Percentiles rank a stretch among this genome's conserved stretches.
Conservation (phyloP, 2,797 vertebrate species). For the Hephaestus fuliginosus region DNA sequence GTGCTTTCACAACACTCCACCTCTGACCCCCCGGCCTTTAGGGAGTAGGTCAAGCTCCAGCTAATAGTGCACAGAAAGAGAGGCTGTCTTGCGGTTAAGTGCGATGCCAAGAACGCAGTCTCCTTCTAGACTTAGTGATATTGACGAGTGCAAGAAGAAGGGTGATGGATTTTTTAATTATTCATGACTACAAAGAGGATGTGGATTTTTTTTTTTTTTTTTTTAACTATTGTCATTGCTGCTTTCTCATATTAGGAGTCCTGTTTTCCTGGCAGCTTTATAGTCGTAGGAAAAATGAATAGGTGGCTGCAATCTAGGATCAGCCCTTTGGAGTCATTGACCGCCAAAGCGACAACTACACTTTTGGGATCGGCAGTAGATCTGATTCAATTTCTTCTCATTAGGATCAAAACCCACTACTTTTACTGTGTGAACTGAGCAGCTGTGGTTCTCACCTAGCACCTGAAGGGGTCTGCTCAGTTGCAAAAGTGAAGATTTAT, state of each 20-base stretch:
- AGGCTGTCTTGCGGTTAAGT: slow-evolving; percentile 83
- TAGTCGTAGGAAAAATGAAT: slow-evolving; percentile 72
- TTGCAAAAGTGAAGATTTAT: slow-evolving; percentile 19
- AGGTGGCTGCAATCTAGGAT: slow-evolving; percentile 52
- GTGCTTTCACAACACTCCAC: slow-evolving; percentile 73
- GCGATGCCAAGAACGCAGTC: slow-evolving; percentile 80
- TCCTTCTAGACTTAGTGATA: slow-evolving; percentile 77
- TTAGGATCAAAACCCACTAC: slow-evolving; percentile 61
- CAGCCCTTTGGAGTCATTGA: slow-evolving; percentile 59
- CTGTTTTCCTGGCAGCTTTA: slow-evolving; percentile 80
- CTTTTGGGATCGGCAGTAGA: slow-evolving; percentile 67
- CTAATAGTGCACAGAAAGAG: slow-evolving; percentile 74
- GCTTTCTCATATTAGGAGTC: slow-evolving; percentile 74
- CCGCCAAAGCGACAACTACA: slow-evolving; percentile 56
- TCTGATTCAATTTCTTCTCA: slow-evolving; percentile 63
- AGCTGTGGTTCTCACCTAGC: slow-evolving; percentile 45
- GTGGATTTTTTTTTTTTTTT: slow-evolving; percentile 75
- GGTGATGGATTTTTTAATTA: slow-evolving; percentile 84
- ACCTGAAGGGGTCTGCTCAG: slow-evolving; percentile 15
- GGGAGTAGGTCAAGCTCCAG: slow-evolving; percentile 73
- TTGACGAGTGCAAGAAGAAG: slow-evolving; percentile 80
- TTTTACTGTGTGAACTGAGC: slow-evolving; percentile 53
- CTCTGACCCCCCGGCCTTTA: slow-evolving; percentile 73
- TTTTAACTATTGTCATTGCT: slow-evolving; percentile 72
- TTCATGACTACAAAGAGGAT: slow-evolving; percentile 85